Evolutionary conservation across 2,888 invertebrate genomes (phyloP).

Genomic region (Branchipolynoe longqiensis): DNA sequence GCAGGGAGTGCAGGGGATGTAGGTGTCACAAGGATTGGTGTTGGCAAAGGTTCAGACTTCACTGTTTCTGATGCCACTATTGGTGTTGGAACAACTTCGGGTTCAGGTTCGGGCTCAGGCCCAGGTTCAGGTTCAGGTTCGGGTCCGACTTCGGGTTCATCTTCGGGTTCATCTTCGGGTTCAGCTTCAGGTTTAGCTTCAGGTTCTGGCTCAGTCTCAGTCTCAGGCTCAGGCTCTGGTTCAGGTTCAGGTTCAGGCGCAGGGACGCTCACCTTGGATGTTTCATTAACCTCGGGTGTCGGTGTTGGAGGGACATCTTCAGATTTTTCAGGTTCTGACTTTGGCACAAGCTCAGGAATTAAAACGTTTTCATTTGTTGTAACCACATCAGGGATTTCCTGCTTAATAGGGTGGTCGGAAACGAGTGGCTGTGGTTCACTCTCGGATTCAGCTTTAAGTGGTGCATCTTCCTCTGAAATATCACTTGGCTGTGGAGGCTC

Average conservation of each 20-base stretch:
- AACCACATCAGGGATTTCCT: no score
- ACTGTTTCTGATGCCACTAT: not conserved
- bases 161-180: not conserved
- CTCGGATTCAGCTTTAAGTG: not conserved
- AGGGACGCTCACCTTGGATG: not conserved
- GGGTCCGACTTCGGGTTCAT: not conserved
- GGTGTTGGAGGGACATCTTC: not conserved
- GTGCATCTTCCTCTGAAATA: not conserved
- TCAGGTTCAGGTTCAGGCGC: not conserved
- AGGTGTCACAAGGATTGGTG: slow-evolving; percentile 25
- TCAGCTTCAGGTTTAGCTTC: slow-evolving; percentile 1
- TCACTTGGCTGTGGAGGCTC: not conserved
- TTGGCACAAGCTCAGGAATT: not conserved
- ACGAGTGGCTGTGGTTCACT: not conserved
- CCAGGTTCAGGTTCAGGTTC: not conserved
- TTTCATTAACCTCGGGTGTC: not conserved
- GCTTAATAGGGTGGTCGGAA: no score
- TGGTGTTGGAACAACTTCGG: not conserved
- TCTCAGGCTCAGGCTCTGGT: not conserved
- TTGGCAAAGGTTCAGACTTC: not conserved
- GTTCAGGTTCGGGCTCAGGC: slow-evolving; percentile 25
- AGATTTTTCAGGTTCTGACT: not conserved
- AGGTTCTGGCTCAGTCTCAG: not conserved
- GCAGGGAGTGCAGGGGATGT: not conserved
- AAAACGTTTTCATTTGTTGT: no score